A percentile compares a stretch with the other conserved stretches of the same genome.
phyloP scores from a whole-genome alignment of 2,888 invertebrate species.

The Mycalesis mineus region DNA sequence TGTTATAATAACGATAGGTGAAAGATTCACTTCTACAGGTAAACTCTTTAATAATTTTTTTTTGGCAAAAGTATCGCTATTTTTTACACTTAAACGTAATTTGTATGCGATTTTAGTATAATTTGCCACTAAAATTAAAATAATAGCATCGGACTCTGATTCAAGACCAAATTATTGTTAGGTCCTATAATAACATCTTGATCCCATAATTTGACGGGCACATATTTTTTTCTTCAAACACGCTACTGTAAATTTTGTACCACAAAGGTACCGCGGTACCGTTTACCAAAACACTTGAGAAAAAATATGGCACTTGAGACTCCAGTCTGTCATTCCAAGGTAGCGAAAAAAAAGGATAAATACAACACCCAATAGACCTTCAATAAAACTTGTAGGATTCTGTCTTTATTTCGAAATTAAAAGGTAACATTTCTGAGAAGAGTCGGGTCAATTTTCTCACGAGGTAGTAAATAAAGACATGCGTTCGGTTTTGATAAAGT shows the following conservation, averaged over 20 bases:
- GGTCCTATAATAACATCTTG: slow-evolving; percentile 50
- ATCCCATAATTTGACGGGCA: slow-evolving; percentile 27
- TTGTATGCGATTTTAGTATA: neutral
- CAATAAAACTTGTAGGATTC: slow-evolving; percentile 68
- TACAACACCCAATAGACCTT: slow-evolving; percentile 56
- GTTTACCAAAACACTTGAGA: slow-evolving; percentile 46
- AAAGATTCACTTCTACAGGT: no score
- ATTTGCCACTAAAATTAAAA: neutral
- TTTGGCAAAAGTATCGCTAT: neutral
- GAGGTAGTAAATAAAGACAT: slow-evolving; percentile 46
- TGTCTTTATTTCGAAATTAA: slow-evolving; percentile 70
- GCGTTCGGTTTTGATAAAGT: slow-evolving; percentile 61
- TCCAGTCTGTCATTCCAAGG: slow-evolving; percentile 34
- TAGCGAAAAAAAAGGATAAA: slow-evolving; percentile 53
- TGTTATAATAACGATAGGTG: no score
- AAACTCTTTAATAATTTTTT: no score
- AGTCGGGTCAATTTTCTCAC: slow-evolving; percentile 60
- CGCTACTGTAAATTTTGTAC: slow-evolving; percentile 26
- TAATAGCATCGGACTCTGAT: neutral
- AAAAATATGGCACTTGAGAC: slow-evolving; percentile 39
- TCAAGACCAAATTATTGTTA: slow-evolving; percentile 13
- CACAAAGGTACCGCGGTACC: slow-evolving; percentile 36
- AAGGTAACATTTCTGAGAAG: slow-evolving; percentile 66
- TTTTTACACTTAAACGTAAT: neutral
- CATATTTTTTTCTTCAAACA: slow-evolving; percentile 29